phyloP scores from a whole-genome alignment of 2,888 invertebrate genomes.

The Drosophila paranaensis region DNA sequence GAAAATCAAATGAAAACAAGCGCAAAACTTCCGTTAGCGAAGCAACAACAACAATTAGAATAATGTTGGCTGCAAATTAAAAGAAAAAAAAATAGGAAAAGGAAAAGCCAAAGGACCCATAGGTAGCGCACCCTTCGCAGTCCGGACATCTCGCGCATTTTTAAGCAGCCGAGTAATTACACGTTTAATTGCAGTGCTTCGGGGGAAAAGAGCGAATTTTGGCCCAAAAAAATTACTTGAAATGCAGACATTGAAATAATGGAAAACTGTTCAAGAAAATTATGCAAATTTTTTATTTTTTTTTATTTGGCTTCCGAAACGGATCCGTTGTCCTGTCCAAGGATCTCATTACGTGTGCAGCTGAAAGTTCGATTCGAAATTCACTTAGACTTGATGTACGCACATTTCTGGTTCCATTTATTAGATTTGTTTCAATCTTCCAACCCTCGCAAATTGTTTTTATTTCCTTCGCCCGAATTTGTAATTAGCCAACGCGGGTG shows the following conservation, averaged over 20 bases:
- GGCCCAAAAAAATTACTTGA: slow-evolving; percentile 60
- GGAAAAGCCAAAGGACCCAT: slow-evolving; percentile 16
- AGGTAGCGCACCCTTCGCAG: slow-evolving; percentile 26
- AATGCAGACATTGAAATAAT: slow-evolving; percentile 74
- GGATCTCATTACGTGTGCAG: slow-evolving; percentile 66
- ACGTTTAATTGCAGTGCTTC: slow-evolving; percentile 83
- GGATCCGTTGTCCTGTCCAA: slow-evolving; percentile 49
- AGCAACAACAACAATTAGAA: slow-evolving; percentile 21
- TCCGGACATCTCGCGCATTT: slow-evolving; percentile 53
- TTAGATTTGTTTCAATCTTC: slow-evolving; percentile 81
- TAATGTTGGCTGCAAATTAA: slow-evolving; percentile 43
- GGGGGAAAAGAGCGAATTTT: slow-evolving; percentile 2
- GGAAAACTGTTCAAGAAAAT: slow-evolving; percentile 72
- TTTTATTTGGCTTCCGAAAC: slow-evolving; percentile 20
- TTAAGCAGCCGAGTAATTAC: slow-evolving; percentile 82
- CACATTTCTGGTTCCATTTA: slow-evolving; percentile 81
- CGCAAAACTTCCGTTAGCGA: slow-evolving; percentile 70
- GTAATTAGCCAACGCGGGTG: slow-evolving; percentile 59
- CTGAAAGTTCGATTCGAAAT: slow-evolving; percentile 75
- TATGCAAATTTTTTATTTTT: slow-evolving; percentile 76
- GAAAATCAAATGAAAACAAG: slow-evolving; percentile 78
- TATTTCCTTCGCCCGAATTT: slow-evolving; percentile 62
- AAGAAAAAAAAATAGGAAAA: slow-evolving; percentile 41
- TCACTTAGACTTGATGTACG: slow-evolving; percentile 74
- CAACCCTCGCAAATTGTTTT: slow-evolving; percentile 48